These are phyloP conservation scores for Camelus bactrianus DNA, from an alignment of 2,113 vertebrate genomes.

Conservation along the genomic window DNA sequence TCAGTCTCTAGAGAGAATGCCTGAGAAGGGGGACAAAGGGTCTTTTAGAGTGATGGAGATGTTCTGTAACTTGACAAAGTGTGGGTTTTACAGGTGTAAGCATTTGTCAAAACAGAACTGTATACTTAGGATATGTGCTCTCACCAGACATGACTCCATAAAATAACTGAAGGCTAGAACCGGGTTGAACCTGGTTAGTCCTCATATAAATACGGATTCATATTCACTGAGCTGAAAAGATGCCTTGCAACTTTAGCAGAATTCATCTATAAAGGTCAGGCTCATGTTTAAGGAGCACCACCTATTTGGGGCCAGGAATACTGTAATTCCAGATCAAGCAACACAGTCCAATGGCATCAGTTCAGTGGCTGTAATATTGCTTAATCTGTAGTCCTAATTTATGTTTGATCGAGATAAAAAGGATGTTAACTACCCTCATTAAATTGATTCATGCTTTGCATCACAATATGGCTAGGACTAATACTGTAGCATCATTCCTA, in stretches of 20 bases:
- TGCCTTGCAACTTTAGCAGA: background rate
- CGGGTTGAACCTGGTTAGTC: background rate
- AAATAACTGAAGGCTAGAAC: background rate
- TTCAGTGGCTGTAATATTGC: background rate
- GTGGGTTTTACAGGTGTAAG: background rate
- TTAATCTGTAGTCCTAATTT: background rate
- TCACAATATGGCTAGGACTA: background rate
- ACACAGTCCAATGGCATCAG: background rate
- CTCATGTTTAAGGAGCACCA: background rate
- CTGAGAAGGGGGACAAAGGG: background rate
- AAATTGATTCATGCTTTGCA: background rate
- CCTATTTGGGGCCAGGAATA: background rate
- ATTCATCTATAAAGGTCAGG: constrained; percentile 9
- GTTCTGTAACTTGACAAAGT: background rate
- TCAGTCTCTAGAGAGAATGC: background rate
- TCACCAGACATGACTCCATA: background rate
- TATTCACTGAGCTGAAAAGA: constrained; percentile 2
- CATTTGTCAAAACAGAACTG: background rate
- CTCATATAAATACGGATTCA: background rate
- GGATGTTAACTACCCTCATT: background rate
- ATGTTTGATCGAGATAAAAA: background rate
- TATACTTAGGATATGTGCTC: background rate
- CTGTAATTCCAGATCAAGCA: constrained; percentile 42
- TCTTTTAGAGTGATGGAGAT: background rate
- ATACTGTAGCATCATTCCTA: background rate